Percentiles rank a stretch among this genome's conserved stretches.
phyloP scores from a whole-genome alignment of 2,888 invertebrate genomes.

The Petrolisthes manimaculis region DNA sequence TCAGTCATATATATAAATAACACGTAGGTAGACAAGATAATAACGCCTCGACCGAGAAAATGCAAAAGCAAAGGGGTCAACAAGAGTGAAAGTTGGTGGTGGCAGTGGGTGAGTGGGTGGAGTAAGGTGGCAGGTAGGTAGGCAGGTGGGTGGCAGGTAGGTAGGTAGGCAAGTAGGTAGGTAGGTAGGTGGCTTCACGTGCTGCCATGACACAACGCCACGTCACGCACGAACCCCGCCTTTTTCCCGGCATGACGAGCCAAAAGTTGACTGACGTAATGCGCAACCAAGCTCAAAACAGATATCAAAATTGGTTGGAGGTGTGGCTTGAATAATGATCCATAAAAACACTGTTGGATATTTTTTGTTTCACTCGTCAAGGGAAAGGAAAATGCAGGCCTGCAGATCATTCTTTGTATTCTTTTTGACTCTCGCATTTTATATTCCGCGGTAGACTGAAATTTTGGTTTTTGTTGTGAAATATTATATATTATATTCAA shows the following conservation, averaged over 20 bases:
- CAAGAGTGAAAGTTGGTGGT: not conserved
- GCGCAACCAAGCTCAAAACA: not conserved
- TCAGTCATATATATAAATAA: too few species aligned
- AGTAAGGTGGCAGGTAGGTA: not conserved
- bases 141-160: not conserved
- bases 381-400: too few species aligned
- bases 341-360: not conserved
- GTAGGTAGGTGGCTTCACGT: not conserved
- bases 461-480: too few species aligned
- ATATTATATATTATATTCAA: too few species aligned
- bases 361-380: too few species aligned
- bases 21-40: not conserved
- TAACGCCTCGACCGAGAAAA: not conserved
- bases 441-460: too few species aligned
- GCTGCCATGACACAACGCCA: slow-evolving; percentile 6
- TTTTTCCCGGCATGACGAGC: not conserved
- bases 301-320: not conserved
- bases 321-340: slow-evolving; percentile 3
- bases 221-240: slow-evolving; percentile 13
- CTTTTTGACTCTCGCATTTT: too few species aligned
- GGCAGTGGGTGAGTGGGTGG: not conserved
- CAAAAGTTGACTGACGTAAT: not conserved
- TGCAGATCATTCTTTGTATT: too few species aligned
- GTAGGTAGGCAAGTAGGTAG: too few species aligned
- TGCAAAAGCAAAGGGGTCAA: not conserved